Evolutionary conservation across 1,140 invertebrate genomes (phyloP).

Genomic region (Hydropsyche tenuis): DNA sequence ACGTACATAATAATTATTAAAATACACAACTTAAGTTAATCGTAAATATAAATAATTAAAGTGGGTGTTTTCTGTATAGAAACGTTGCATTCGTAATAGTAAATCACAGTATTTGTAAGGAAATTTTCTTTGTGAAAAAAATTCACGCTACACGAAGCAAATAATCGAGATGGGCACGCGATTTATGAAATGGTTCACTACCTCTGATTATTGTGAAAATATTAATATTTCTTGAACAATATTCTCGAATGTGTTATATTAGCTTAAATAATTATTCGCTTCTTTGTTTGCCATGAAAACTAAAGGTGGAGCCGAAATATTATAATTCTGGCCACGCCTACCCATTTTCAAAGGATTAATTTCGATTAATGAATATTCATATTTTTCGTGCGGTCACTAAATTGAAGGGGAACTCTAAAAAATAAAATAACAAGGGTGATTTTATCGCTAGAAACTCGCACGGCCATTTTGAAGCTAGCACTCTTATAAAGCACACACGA

Average conservation of each 20-base stretch:
- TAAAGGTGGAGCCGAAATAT: too few relatives aligned
- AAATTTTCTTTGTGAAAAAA: conserved; percentile 11
- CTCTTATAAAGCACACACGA: neutral
- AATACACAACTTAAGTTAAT: neutral
- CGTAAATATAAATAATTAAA: neutral
- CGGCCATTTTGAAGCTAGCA: conserved; percentile 14
- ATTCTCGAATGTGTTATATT: too few relatives aligned
- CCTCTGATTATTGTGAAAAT: neutral
- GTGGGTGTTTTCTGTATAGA: neutral
- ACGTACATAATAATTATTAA: neutral
- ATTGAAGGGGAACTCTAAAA: neutral
- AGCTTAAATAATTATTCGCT: too few relatives aligned
- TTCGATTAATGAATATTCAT: conserved; percentile 12
- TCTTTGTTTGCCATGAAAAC: too few relatives aligned
- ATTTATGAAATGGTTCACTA: neutral
- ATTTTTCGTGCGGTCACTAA: neutral
- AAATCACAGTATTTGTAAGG: neutral
- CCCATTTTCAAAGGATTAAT: neutral
- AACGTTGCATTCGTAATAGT: neutral
- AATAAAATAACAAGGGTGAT: neutral
- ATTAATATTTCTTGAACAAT: neutral
- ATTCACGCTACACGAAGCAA: neutral
- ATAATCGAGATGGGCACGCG: neutral
- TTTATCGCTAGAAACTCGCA: conserved; percentile 1
- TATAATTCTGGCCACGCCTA: conserved; percentile 1